Evolutionary conservation across 2,113 vertebrate species (phyloP).

Genomic region (Sceloporus tristichus): DNA sequence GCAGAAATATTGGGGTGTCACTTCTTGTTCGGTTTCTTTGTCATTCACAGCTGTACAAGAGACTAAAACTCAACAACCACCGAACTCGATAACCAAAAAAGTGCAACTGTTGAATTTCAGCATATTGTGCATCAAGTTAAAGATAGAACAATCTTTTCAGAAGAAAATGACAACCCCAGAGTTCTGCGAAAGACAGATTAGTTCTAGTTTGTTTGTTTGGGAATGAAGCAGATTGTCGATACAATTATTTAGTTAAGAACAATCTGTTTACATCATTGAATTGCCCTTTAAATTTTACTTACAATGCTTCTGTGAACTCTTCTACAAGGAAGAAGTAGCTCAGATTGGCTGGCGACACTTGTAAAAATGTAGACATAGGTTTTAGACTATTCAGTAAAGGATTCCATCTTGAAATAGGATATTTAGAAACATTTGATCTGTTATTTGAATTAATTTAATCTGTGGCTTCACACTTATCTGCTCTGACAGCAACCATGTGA

Average conservation of each 20-base stretch:
- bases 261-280: constrained; percentile 65
- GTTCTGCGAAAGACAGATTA: neutral
- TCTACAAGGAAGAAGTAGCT: constrained; percentile 70
- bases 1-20: neutral
- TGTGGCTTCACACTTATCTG: too few species aligned
- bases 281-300: constrained; percentile 74
- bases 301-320: constrained; percentile 75
- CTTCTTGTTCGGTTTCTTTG: neutral
- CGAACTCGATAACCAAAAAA: neutral
- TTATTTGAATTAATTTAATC: too few species aligned
- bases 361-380: constrained; percentile 74
- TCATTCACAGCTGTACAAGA: neutral
- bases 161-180: neutral
- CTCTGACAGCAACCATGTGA: too few species aligned
- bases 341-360: constrained; percentile 70
- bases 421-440: too few species aligned
- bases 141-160: neutral
- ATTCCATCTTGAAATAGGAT: too few species aligned
- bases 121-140: neutral
- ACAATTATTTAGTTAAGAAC: too few species aligned
- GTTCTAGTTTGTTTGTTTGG: too few species aligned
- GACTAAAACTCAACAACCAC: neutral
- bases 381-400: too few species aligned
- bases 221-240: too few species aligned
- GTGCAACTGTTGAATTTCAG: neutral